Evolutionary conservation across 1,140 invertebrate species (phyloP).

Genomic region (Tetramorium simillimum): DNA sequence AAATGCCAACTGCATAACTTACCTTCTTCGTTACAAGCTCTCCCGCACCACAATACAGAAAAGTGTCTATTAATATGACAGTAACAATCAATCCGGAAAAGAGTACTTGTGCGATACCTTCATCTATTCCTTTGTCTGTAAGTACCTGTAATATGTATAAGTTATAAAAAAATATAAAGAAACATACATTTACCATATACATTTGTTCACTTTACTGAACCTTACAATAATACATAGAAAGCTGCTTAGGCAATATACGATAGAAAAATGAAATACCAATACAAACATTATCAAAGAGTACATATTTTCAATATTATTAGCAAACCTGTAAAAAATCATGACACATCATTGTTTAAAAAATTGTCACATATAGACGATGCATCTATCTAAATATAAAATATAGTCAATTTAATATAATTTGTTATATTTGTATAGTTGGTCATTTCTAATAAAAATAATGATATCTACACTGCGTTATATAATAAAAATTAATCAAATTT

Average conservation of each 20-base stretch:
- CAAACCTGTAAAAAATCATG: neutral
- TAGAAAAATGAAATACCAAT: constrained; percentile 35
- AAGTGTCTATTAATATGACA: neutral
- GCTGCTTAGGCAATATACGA: constrained; percentile 2
- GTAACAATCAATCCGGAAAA: neutral
- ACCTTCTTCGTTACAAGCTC: neutral
- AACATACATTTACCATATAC: neutral
- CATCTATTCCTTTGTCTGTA: neutral
- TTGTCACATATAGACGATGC: too few relatives aligned
- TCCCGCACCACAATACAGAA: constrained; percentile 3
- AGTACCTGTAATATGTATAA: neutral
- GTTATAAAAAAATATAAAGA: neutral
- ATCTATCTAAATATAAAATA: too few relatives aligned
- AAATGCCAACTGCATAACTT: neutral
- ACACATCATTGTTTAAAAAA: too few relatives aligned
- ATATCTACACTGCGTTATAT: too few relatives aligned
- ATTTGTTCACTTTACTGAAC: neutral
- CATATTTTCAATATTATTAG: constrained; percentile 22
- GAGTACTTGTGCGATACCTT: too few relatives aligned
- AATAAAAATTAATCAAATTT: too few relatives aligned
- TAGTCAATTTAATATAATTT: too few relatives aligned
- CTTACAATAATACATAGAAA: constrained; percentile 29
- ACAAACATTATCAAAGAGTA: constrained; percentile 19
- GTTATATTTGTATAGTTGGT: too few relatives aligned
- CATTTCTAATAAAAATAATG: too few relatives aligned